phyloP scores from a whole-genome alignment of 2,888 invertebrate genomes.

The Oligia fasciuncula region DNA sequence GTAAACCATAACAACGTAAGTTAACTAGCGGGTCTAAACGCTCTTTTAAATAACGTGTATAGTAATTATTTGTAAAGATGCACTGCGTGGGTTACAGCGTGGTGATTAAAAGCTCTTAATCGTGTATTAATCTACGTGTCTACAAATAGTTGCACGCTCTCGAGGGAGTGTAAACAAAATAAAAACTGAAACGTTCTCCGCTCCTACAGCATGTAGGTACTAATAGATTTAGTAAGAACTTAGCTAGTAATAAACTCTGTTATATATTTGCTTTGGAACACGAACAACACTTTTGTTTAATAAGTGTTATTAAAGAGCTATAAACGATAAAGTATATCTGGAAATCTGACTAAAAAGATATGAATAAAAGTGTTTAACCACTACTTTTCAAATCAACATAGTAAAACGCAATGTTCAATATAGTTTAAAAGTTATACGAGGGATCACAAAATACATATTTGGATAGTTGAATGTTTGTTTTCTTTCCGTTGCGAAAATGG shows the following conservation, averaged over 20 bases:
- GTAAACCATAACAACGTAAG: background rate
- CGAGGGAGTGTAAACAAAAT: slow-evolving; percentile 25
- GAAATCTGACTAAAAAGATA: background rate
- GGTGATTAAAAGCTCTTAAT: slow-evolving; percentile 29
- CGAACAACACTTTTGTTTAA: background rate
- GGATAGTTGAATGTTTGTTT: slow-evolving; percentile 24
- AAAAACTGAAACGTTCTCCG: slow-evolving; percentile 12
- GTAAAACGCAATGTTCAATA: slow-evolving; percentile 27
- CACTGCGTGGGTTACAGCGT: slow-evolving; percentile 38
- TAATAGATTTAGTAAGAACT: slow-evolving; percentile 6
- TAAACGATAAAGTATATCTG: slow-evolving; percentile 19
- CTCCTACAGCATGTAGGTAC: background rate
- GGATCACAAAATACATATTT: slow-evolving; percentile 12
- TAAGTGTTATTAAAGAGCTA: slow-evolving; percentile 14
- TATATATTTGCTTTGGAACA: slow-evolving; percentile 7
- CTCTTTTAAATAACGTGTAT: slow-evolving; percentile 8
- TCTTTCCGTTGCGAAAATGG: slow-evolving; percentile 14
- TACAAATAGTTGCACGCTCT: slow-evolving; percentile 34
- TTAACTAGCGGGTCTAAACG: background rate
- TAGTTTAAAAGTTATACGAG: slow-evolving; percentile 33
- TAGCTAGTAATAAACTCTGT: background rate
- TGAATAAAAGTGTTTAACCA: slow-evolving; percentile 10
- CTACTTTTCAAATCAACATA: slow-evolving; percentile 23
- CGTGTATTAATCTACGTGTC: slow-evolving; percentile 23
- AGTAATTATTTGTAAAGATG: slow-evolving; percentile 8